Evolutionary conservation across 2,797 vertebrate species (phyloP).

Genomic region (Danio albolineatus): DNA sequence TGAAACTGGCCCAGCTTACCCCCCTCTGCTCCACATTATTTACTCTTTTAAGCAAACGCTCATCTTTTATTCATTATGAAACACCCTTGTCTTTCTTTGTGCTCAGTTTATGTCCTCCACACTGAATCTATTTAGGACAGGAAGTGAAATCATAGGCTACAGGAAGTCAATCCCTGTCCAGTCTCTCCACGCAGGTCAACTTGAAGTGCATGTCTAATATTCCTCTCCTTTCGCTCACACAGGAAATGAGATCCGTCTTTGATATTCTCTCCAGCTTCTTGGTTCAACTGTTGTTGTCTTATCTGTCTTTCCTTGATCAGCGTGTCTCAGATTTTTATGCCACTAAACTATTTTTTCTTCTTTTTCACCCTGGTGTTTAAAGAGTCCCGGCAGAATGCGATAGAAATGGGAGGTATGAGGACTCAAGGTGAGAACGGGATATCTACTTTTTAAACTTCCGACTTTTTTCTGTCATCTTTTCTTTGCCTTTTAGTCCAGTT

Average conservation of each 20-base stretch:
- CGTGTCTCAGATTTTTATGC: slow-evolving; percentile 74
- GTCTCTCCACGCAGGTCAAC: slow-evolving; percentile 23
- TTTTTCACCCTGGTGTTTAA: slow-evolving; percentile 66
- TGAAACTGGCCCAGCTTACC: neutral
- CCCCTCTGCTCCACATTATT: neutral
- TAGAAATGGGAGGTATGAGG: slow-evolving; percentile 91
- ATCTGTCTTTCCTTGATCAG: slow-evolving; percentile 40
- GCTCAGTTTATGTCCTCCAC: slow-evolving; percentile 22
- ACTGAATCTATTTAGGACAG: slow-evolving; percentile 46
- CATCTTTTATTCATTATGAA: neutral
- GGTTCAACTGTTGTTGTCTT: slow-evolving; percentile 16
- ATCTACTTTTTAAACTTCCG: neutral
- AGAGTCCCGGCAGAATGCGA: slow-evolving; percentile 90
- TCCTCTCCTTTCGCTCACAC: slow-evolving; percentile 4
- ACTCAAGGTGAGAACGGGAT: slow-evolving; percentile 85
- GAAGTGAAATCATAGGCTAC: slow-evolving; percentile 46
- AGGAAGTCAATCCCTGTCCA: slow-evolving; percentile 28
- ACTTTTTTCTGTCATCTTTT: neutral
- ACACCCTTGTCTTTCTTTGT: slow-evolving; percentile 2
- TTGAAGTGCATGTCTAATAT: slow-evolving; percentile 47
- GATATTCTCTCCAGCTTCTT: slow-evolving; percentile 23
- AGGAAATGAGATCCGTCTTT: slow-evolving; percentile 39
- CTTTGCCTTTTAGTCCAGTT: neutral
- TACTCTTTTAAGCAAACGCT: neutral
- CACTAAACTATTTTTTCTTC: slow-evolving; percentile 61